Conservation (phyloP, 2,797 vertebrate species). For the Pangasius djambal region DNA sequence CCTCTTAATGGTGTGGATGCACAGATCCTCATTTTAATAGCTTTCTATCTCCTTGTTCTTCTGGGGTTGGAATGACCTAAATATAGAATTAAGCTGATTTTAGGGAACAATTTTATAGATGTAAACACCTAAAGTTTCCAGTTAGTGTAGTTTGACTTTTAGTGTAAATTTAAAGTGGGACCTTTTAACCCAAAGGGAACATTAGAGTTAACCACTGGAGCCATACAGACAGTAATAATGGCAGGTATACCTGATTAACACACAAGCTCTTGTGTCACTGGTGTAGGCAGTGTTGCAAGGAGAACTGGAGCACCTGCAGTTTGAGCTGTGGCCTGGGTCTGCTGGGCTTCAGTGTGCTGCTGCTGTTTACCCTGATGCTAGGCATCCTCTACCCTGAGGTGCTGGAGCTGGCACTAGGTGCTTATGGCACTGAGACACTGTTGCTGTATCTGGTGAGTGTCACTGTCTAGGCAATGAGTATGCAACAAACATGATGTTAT, state of each 20-base stretch:
- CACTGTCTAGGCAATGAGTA: not conserved
- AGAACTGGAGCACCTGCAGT: constrained; percentile 73
- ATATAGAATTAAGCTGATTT: not conserved
- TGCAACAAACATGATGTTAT: not conserved
- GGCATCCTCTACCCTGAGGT: constrained; percentile 72
- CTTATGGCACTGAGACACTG: constrained; percentile 68
- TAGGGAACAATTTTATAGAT: not conserved
- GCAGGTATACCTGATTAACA: not conserved
- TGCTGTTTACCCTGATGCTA: constrained; percentile 74
- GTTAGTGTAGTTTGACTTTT: not conserved
- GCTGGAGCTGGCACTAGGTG: constrained; percentile 70
- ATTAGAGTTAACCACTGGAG: not conserved
- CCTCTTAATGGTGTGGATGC: not conserved
- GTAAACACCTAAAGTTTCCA: not conserved
- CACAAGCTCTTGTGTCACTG: constrained; percentile 26
- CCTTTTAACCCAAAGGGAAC: not conserved
- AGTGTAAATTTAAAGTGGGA: not conserved
- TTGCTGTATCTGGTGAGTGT: constrained; percentile 76
- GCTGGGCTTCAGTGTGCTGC: constrained; percentile 75
- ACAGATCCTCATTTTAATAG: not conserved
- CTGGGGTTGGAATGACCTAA: not conserved
- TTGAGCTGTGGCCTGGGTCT: constrained; percentile 77
- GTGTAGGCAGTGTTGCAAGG: constrained; percentile 64
- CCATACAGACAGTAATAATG: not conserved
- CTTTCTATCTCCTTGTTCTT: not conserved